phyloP scores from a whole-genome alignment of 2,113 vertebrate genomes.

The Dasyornis broadbenti region DNA sequence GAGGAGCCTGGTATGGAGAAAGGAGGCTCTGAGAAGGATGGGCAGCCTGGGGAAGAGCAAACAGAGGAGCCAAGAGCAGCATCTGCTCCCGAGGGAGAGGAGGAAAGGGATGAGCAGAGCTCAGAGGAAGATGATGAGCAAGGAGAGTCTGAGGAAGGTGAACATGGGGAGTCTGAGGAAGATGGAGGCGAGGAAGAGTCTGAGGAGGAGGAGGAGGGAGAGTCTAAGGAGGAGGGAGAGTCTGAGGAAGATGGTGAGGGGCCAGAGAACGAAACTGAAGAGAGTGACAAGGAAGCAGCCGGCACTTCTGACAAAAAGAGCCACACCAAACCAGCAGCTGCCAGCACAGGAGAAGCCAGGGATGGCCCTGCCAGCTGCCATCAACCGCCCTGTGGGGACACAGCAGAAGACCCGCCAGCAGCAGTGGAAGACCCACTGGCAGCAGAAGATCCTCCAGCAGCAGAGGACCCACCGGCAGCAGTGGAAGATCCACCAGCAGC shows the following conservation, averaged over 20 bases:
- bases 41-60: background rate
- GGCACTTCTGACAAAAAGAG: accelerated
- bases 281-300: background rate
- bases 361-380: background rate
- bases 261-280: background rate
- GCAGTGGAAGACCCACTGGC: background rate
- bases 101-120: background rate
- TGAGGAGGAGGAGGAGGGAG: background rate
- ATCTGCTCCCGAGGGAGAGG: background rate
- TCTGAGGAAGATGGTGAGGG: background rate
- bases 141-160: background rate
- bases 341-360: background rate
- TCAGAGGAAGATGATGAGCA: conserved; percentile 32
- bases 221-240: background rate
- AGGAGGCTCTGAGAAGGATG: background rate
- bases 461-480: background rate
- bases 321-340: background rate
- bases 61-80: background rate
- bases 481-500: background rate
- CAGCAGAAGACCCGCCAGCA: background rate
- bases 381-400: background rate
- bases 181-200: background rate
- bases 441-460: background rate
- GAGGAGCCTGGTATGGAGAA: background rate
- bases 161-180: background rate